Evolutionary conservation across 2,113 vertebrate species (phyloP).

Genomic region (Cebus imitator): DNA sequence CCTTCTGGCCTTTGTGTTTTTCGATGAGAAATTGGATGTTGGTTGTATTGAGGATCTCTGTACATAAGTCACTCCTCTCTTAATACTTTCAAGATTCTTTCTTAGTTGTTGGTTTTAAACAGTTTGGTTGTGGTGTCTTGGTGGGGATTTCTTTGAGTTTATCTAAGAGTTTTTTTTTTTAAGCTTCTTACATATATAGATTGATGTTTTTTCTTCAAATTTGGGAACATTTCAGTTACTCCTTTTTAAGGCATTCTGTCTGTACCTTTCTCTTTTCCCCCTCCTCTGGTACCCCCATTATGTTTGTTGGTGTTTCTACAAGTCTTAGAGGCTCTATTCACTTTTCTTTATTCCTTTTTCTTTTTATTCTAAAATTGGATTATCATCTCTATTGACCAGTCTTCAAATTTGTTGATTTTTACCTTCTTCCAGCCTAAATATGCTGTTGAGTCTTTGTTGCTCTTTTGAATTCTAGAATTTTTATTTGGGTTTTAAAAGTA

Average conservation of each 20-base stretch:
- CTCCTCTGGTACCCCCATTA: not conserved
- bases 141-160: not conserved
- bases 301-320: not conserved
- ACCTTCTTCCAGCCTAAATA: not conserved
- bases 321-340: not conserved
- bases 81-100: not conserved
- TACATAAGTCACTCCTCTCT: not conserved
- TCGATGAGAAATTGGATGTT: not conserved
- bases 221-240: not conserved
- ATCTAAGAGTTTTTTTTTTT: not conserved
- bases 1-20: not conserved
- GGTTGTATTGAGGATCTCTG: not conserved
- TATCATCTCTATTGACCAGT: not conserved
- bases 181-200: not conserved
- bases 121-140: not conserved
- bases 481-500: not conserved
- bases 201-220: not conserved
- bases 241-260: not conserved
- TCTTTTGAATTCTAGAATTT: not conserved
- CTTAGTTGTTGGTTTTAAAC: not conserved
- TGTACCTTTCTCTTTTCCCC: not conserved
- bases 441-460: not conserved
- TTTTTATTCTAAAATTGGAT: not conserved
- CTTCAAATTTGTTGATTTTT: not conserved
- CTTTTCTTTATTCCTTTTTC: not conserved